phyloP scores from a whole-genome alignment of 2,113 vertebrate species.

The Odontophorus gujanensis region DNA sequence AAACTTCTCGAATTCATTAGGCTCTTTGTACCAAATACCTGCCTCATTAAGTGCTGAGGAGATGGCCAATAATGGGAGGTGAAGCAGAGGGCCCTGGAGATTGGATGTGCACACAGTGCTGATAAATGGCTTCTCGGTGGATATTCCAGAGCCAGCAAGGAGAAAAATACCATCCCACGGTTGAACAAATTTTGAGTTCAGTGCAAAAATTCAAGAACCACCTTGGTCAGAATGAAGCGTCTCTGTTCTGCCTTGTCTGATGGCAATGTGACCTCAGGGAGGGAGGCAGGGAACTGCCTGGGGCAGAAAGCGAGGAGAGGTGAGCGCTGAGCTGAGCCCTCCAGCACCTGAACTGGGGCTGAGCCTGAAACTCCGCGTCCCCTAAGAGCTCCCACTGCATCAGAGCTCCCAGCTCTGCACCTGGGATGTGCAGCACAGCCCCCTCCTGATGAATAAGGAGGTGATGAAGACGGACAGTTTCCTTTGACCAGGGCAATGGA shows the following conservation, averaged over 20 bases:
- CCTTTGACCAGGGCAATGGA: neutral
- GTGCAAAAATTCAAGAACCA: neutral
- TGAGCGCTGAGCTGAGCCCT: neutral
- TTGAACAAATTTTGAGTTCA: neutral
- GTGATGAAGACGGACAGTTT: neutral
- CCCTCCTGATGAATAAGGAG: neutral
- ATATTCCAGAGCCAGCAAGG: neutral
- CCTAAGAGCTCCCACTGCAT: neutral
- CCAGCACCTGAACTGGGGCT: neutral
- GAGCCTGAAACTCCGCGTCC: rapidly evolving
- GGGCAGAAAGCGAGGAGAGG: neutral
- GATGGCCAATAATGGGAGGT: neutral
- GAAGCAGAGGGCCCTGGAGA: constrained; percentile 31
- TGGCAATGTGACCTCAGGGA: neutral
- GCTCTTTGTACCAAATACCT: neutral
- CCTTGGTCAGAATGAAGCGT: neutral
- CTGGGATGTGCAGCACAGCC: neutral
- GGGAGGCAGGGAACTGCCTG: neutral
- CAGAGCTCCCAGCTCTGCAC: rapidly evolving
- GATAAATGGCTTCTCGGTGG: constrained; percentile 31
- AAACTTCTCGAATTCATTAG: constrained; percentile 8
- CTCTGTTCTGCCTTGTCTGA: neutral
- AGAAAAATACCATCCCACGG: constrained; percentile 37
- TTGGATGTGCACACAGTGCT: neutral
- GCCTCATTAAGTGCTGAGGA: neutral